Base-by-base conservation (phyloP, 2,797 vertebrate genomes). In the Staurois parvus region DNA sequence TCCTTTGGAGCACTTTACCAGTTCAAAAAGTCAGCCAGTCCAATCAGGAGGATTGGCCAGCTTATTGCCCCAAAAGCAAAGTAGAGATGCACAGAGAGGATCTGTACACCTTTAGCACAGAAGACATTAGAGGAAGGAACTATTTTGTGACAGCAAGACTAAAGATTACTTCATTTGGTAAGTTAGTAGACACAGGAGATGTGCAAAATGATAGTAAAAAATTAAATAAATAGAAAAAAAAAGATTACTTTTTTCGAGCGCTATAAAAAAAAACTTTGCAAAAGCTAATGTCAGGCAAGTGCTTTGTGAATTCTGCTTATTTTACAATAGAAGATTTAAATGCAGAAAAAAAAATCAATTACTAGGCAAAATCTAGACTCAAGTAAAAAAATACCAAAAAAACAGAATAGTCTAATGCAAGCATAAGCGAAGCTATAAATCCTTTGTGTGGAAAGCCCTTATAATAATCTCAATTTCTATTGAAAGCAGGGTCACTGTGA, bases 401-500 rank as follows among this genome's bases (percentile, higher is more conserved):
- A 42, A 19, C 26, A 59, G 30, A 56, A 48, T 79, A 83, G 73
- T 72, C 34, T 32, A 83, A 79, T 72, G 76, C 26, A 52, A 79
- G 80, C 34, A 74, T 56, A 83, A 69, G 59, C 62, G 34, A 9
- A 30, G 64, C 82, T 89, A 89, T 89, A 91, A 93, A 92, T 83
- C 89, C 91, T 91, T 88, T 87, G 90, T 90, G 87, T 88, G 79
- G 87, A 89, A 90, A 90, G 88, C 85, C 86, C 90, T 87, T 72
- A 79, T 89, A 91, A 88, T 90, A 91, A 89, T 93, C 90, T 78
- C 90, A 92, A 91, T 92, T 87, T 92, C 89, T 66, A 86, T 90
- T 37, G 91, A 91, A 92, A 91, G 89, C 80, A 88, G 91, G 94
- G 94, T 95, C 93, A 93, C 72, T 89, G 88, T 91, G 93, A 95